Conservation (phyloP, 35 echinoderm and acorn worm species). For the Strongylocentrotus purpuratus region DNA sequence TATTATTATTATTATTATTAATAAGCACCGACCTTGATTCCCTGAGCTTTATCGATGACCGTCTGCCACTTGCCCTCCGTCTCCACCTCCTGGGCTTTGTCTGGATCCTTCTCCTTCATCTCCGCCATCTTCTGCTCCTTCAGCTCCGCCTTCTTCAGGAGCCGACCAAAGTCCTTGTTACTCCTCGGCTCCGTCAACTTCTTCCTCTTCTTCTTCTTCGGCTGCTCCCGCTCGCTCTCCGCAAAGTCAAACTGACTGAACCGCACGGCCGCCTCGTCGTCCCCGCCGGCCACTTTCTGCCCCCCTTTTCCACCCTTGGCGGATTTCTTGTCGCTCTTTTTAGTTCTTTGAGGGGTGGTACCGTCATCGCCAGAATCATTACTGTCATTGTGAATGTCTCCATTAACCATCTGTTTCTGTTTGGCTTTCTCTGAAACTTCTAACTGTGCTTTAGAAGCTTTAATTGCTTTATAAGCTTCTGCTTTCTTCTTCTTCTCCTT, state of each 20-base stretch:
- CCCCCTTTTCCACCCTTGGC: not conserved
- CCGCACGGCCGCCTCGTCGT: not conserved
- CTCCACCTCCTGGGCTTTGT: conserved; percentile 68
- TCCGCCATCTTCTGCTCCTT: conserved; percentile 79
- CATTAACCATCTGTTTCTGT: conserved; percentile 45
- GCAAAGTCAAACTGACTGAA: conserved; percentile 95
- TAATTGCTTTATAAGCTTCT: conserved; percentile 58
- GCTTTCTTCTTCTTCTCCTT: conserved; percentile 61
- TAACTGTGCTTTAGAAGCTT: conserved; percentile 49
- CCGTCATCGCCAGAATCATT: not conserved
- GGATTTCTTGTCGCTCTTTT: conserved; percentile 34
- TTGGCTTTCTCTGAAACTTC: conserved; percentile 50
- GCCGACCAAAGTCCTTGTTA: conserved; percentile 68
- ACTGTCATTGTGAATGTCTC: not conserved
- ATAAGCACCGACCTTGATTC: conserved; percentile 67
- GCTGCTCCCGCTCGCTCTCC: conserved; percentile 22
- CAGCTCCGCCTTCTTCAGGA: conserved; percentile 81
- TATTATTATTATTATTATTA: too few relatives aligned
- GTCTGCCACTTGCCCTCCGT: conserved; percentile 80
- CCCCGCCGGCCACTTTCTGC: not conserved
- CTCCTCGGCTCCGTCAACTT: conserved; percentile 67
- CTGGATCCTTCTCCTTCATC: conserved; percentile 83
- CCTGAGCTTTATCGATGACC: conserved; percentile 74
- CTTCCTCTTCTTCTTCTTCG: conserved; percentile 77
- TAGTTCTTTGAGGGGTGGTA: conserved; percentile 2